Base-by-base conservation (phyloP, 1,140 invertebrate genomes). In the Ceratina australensis region DNA sequence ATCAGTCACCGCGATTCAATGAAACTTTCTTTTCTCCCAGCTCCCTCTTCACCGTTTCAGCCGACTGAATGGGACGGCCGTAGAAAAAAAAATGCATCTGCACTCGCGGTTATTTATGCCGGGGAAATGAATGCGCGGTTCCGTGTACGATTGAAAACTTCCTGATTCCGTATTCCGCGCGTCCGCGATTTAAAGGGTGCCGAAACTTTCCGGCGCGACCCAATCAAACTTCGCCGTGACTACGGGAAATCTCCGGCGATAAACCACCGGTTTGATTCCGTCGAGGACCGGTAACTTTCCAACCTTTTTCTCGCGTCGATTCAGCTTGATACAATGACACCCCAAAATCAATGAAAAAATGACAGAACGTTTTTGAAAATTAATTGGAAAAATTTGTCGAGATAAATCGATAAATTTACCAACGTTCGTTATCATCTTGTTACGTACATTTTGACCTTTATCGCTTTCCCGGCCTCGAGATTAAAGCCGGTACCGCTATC, bases 171-270 rank as follows among this genome's bases (percentile, higher is more conserved):
- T 54, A 54, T 64, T 73, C n/a, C 26, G 1, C 18, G 12, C 24
- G 49, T 64, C 18, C 26, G 42, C n/a, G n/a, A 65, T 63, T 73
- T 73, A 42, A 64, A 54, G 22, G 24, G 13, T 49, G 15, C 49
- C 49, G 49, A 64, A 64, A 42, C 5, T 54, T 61, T 24, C 28
- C 26, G 67, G 50, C 22, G 33, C 71, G 47, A 64, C 26, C 60
- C 60, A 64, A 73, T 73, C 26, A 73, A 73, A 73, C 71, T 73
- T 73, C n/a, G 18, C 26, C 67, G 49, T 15, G 42, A 26, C 52
- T 47, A n/a, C 24, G 24, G 69, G 50, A 72, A 73, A 54, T 61
- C 59, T 10, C 26, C 2, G 26, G 26, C 60, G 26, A 54, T 73
- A 64, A 73, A 73, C 20, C 15, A 65, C 8, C 33, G 13, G 33